Percentiles rank a stretch among this genome's conserved stretches.
phyloP scores from a whole-genome alignment of 2,113 vertebrate genomes.

The Taxidea taxus region DNA sequence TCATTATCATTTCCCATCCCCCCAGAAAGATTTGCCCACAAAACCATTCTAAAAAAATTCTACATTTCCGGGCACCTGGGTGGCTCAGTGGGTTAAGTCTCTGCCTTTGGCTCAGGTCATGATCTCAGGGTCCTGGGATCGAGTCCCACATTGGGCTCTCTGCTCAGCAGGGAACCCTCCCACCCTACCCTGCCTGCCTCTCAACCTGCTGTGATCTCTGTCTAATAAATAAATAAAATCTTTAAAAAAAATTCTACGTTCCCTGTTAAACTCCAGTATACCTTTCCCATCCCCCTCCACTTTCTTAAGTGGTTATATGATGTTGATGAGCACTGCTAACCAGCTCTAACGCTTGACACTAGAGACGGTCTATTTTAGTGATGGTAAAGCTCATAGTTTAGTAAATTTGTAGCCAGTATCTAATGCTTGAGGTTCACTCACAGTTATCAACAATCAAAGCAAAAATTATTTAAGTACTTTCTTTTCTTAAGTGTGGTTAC shows the following conservation, averaged over 20 bases:
- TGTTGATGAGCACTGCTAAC: background rate
- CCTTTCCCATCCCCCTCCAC: background rate
- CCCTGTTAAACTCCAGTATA: background rate
- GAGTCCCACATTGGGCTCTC: too few relatives aligned
- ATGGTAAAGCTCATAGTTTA: background rate
- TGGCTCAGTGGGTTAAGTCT: too few relatives aligned
- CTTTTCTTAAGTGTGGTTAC: background rate
- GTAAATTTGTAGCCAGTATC: background rate
- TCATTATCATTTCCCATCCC: background rate
- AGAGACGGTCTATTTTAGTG: background rate
- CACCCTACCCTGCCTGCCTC: too few relatives aligned
- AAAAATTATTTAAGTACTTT: background rate
- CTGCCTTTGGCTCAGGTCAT: too few relatives aligned
- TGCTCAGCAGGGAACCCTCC: too few relatives aligned
- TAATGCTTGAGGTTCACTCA: background rate
- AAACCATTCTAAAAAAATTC: background rate
- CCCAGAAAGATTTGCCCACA: background rate
- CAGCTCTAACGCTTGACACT: background rate
- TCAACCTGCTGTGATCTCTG: too few relatives aligned
- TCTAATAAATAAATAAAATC: too few relatives aligned
- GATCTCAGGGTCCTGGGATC: too few relatives aligned
- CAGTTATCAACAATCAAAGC: background rate
- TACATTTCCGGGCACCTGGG: background rate
- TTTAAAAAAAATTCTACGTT: background rate
- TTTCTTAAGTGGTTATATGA: background rate